Base-by-base conservation (phyloP, 2,888 invertebrate genomes). In the Pharmacophagus antenor region DNA sequence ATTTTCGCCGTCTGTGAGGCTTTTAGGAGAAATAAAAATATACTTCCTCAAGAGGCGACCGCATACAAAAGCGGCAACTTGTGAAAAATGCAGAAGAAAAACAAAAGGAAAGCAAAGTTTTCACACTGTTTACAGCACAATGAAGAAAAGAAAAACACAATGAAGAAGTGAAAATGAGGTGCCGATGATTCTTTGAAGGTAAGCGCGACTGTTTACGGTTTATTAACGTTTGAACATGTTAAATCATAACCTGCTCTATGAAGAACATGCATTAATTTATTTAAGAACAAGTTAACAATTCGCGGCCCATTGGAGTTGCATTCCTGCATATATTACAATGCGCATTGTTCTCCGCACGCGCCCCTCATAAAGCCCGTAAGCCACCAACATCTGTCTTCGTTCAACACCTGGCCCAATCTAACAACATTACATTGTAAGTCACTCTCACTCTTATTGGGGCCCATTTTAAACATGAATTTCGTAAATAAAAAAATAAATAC, bases 341-440 rank as follows among this genome's bases (percentile, higher is more conserved):
- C 20, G 21, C 46, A 61, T 61, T 61, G 61, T 64, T 65, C 49
- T 41, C 42, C 44, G 55, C 61, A 61, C 64, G 53, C 64, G 63
- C 68, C 65, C 68, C 65, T 66, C 65, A 61, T 61, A 64, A 54
- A 54, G 37, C 64, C 48, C 65, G 69, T 73, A 73, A 71, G 70
- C 65, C 71, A 71, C 71, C 62, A 70, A 68, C 76, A 76, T 77
- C 76, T 77, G 76, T 73, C 73, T 70, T 66, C 62, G 50, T 65
- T 65, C 62, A 60, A 63, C 74, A 76, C 76, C 76, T 76, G 75
- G 73, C 44, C 58, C 37, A 23, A 62, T 62, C 61, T 52, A 52
- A 55, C 51, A 37, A 61, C 42, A 48, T 56, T 55, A 47, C 50
- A 47, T 54, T 48, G n/a, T 51, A 55, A 58, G 21, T 20, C 56